Percentiles rank a stretch among this genome's conserved stretches.
These are phyloP conservation scores for Druon quercuslanigerum DNA, from an alignment of 1,140 invertebrate genomes.

Conservation along the genomic window DNA sequence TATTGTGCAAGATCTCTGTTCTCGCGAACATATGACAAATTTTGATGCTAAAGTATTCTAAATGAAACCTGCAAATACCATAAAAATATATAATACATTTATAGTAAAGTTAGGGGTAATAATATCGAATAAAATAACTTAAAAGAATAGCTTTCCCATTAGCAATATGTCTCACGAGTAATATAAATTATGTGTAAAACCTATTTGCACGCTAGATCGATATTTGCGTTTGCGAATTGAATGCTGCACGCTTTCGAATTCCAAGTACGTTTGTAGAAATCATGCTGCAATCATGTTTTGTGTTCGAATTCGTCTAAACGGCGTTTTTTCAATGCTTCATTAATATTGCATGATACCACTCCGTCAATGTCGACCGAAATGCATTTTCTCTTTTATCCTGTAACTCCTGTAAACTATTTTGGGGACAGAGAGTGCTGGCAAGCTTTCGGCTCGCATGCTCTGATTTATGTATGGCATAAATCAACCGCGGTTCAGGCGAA, in stretches of 20 bases:
- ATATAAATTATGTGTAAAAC: too few species aligned
- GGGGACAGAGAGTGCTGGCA: conserved; percentile 53
- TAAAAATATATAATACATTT: too few species aligned
- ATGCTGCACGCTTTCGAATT: neutral
- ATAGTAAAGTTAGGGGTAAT: too few species aligned
- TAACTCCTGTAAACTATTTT: conserved; percentile 59
- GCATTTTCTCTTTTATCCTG: conserved; percentile 40
- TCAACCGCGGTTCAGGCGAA: conserved; percentile 57
- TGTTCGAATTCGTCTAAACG: conserved; percentile 15
- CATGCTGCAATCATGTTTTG: conserved; percentile 30
- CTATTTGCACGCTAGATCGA: too few species aligned
- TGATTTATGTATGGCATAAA: conserved; percentile 65
- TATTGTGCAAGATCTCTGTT: too few species aligned
- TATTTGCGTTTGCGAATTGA: neutral
- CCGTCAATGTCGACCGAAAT: conserved; percentile 45
- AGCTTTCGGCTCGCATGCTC: conserved; percentile 58
- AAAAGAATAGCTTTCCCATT: too few species aligned
- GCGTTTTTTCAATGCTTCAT: conserved; percentile 39
- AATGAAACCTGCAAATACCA: too few species aligned
- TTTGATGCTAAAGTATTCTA: too few species aligned
- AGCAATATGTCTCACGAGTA: too few species aligned
- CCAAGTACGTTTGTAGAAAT: conserved; percentile 9
- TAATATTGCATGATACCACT: conserved; percentile 43
- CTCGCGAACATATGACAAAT: too few species aligned
- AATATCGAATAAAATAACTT: too few species aligned